Evolutionary conservation across 1,140 invertebrate genomes (phyloP).

Genomic region (Parapsyche elsis): DNA sequence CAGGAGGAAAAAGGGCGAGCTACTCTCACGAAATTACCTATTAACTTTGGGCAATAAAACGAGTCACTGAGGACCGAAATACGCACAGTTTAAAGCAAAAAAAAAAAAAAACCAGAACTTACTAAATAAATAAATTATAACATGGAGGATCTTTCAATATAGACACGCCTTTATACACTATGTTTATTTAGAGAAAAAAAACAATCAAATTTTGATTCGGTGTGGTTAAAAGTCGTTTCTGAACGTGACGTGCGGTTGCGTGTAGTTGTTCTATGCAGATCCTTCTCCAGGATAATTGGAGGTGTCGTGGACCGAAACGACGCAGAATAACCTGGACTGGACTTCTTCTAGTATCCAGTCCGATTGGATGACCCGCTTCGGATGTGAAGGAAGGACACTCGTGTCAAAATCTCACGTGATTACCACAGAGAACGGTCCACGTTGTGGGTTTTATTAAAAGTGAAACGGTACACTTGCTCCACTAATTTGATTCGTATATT

Average conservation of each 20-base stretch:
- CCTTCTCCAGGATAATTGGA: too few species aligned
- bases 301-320: too few species aligned
- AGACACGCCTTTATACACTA: not conserved
- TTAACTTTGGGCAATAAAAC: constrained; percentile 30
- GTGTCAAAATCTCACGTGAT: not conserved
- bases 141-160: too few species aligned
- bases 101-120: too few species aligned
- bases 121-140: too few species aligned
- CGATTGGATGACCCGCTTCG: not conserved
- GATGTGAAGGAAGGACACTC: not conserved
- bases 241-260: too few species aligned
- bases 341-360: too few species aligned
- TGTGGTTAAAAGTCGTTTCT: too few species aligned
- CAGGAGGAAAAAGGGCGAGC: not conserved
- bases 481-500: not conserved
- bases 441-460: not conserved
- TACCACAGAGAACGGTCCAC: not conserved
- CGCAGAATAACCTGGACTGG: too few species aligned
- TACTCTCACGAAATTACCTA: constrained; percentile 1
- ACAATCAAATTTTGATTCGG: too few species aligned
- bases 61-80: not conserved
- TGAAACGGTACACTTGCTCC: not conserved
- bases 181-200: too few species aligned
- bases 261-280: too few species aligned
- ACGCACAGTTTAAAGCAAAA: constrained; percentile 7